Conservation (phyloP, 1,140 invertebrate genomes). For the Sinonovacula constricta region DNA sequence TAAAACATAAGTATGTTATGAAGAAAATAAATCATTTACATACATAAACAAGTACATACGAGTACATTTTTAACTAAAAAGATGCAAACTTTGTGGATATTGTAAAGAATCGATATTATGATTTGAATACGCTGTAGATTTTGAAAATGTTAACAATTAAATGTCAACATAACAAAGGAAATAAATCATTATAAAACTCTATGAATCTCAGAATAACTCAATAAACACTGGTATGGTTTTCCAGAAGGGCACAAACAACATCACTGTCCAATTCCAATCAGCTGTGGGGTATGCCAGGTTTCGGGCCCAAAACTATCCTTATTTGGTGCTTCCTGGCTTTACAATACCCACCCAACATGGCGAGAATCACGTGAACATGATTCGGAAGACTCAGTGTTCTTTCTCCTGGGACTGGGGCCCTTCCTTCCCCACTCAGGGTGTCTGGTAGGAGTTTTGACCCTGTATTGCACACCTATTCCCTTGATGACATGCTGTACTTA, state of each 20-base stretch:
- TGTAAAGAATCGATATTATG: too few relatives aligned
- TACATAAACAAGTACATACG: too few relatives aligned
- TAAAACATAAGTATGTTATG: too few relatives aligned
- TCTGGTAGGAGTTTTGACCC: constrained; percentile 84
- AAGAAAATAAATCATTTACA: too few relatives aligned
- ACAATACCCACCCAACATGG: constrained; percentile 89
- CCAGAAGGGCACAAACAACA: constrained; percentile 80
- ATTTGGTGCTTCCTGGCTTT: constrained; percentile 89
- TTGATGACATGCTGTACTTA: too few relatives aligned
- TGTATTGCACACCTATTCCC: too few relatives aligned
- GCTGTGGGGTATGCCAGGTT: constrained; percentile 84
- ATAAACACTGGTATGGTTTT: not conserved
- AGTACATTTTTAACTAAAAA: too few relatives aligned
- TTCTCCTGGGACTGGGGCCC: constrained; percentile 99
- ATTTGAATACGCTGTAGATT: too few relatives aligned
- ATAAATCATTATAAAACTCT: not conserved
- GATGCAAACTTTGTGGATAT: too few relatives aligned
- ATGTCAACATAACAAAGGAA: too few relatives aligned
- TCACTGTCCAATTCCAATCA: constrained; percentile 87
- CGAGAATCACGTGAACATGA: constrained; percentile 95
- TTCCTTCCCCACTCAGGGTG: constrained; percentile 93
- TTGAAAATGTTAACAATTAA: too few relatives aligned
- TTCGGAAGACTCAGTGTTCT: constrained; percentile 97
- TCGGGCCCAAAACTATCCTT: constrained; percentile 81
- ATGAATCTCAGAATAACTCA: not conserved